Evolutionary conservation across 2,797 vertebrate genomes (phyloP).

Genomic region (Sebastes vulpes): DNA sequence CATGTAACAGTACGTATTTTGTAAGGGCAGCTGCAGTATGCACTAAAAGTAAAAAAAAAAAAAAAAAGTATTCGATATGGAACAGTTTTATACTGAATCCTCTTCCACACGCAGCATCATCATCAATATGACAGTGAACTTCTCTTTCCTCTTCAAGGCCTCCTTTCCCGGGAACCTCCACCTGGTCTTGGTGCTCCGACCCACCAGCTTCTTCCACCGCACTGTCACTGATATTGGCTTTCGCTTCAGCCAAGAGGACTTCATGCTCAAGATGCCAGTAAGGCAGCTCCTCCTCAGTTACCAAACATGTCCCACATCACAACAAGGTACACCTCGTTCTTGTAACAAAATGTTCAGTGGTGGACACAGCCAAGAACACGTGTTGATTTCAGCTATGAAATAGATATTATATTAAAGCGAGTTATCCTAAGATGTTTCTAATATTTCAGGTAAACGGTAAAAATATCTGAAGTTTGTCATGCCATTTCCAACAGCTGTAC

Average conservation of each 20-base stretch:
- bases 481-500: background rate
- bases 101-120: background rate
- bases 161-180: conserved; percentile 97
- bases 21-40: no score
- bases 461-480: background rate
- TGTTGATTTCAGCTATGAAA: background rate
- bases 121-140: background rate
- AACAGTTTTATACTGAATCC: background rate
- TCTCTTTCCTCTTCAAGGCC: conserved; percentile 76
- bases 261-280: conserved; percentile 97
- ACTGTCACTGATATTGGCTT: conserved; percentile 97
- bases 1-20: no score
- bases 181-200: conserved; percentile 95
- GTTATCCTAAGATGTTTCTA: background rate
- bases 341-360: conserved; percentile 41
- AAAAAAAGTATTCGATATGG: no score
- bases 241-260: conserved; percentile 97
- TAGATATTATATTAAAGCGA: background rate
- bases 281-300: conserved; percentile 70
- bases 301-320: conserved; percentile 70
- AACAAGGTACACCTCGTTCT: conserved; percentile 49
- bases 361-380: conserved; percentile 15
- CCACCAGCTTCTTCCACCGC: conserved; percentile 96
- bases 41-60: fast-evolving
- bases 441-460: background rate